Evolutionary conservation across 2,888 invertebrate genomes (phyloP), one percentile per base, ranked within the genome.

Genomic region (Lycophotia porphyrea): DNA sequence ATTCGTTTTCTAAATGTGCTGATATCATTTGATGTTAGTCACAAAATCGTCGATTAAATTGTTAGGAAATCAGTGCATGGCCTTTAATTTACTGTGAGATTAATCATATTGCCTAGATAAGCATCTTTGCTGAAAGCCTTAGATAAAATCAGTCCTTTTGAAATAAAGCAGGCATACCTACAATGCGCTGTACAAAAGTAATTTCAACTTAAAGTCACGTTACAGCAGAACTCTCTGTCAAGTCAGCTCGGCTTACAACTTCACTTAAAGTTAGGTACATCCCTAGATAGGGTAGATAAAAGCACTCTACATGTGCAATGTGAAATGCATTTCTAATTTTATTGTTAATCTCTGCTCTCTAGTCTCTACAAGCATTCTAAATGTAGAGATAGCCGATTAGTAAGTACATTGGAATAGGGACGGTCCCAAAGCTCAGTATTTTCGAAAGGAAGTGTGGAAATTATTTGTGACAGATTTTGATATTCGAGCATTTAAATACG

Each of bases 21-120:
- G 24, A 21, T 66, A 34, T 58, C 36, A 63, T 76, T 44, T 42
- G 11, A 82, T 75, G 21, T 27, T 72, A 52, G 42, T 71, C 49
- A 44, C 47, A 55, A 5, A 27, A 27, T 61, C 52, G 24, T 55
- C n/a, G 42, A 67, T 66, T 42, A 52, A n/a, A 80, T 44, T 55
- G 58, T 74, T 75, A 63, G 36, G 58, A 86, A 84, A 85, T 76
- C 49, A 60, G 67, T 61, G 65, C 63, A 64, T 73, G 66, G 63
- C 74, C 60, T 79, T 84, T 61, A 71, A 68, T 60, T 63, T 74
- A 71, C 65, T 72, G n/a, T 65, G 68, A 77, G 71, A 87, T 86
- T 81, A 85, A 84, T 87, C 74, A 74, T 69, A 73, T 65, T 74
- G 69, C 1, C 60, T 36, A 71, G 86, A 85, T 84, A 83, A 74